Base-by-base conservation (phyloP, 1,140 invertebrate genomes). In the Pteromalus puparum region DNA sequence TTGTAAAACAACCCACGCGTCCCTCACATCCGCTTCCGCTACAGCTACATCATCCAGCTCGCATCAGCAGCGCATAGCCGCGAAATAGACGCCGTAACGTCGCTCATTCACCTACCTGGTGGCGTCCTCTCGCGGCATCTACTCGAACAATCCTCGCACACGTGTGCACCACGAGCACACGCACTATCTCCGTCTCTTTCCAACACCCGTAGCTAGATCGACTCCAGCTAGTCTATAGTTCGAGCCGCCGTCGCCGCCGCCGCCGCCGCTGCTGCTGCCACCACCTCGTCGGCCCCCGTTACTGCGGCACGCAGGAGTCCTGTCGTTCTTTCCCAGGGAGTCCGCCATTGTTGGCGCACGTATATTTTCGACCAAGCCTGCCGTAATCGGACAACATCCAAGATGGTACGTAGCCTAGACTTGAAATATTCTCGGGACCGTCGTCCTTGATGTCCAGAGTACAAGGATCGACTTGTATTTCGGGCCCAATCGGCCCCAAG, bases 291-390 rank as follows among this genome's bases (percentile, higher is more conserved):
- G 26, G 53, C 53, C 53, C 9, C 53, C 21, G 53, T 61, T 61
- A 61, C 53, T 70, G 24, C 67, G 67, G 28, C 67, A 70, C 7
- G 26, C 67, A 70, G 67, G 67, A 70, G 42, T 78, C 72, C 30
- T 61, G 79, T 87, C 89, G n/a, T 89, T 92, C 92, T 93, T 92
- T 93, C 90, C 88, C 86, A 92, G 95, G 95, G 95, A 95, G 95
- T 96, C 95, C 96, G 96, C 96, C 96, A 96, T 96, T 95, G 95
- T 95, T 96, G 96, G 95, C 95, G 96, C 95, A 96, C 96, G 94
- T 95, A 96, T 93, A 94, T 95, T 95, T 95, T 93, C 93, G 92
- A 94, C 93, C 93, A 93, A 93, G 93, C 93, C 93, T 94, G 94
- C 88, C 91, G 94, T 94, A 95, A 97, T 97, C 96, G 92, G 91